phyloP scores from a whole-genome alignment of 2,113 vertebrate genomes.

The Thunnus maccoyii region DNA sequence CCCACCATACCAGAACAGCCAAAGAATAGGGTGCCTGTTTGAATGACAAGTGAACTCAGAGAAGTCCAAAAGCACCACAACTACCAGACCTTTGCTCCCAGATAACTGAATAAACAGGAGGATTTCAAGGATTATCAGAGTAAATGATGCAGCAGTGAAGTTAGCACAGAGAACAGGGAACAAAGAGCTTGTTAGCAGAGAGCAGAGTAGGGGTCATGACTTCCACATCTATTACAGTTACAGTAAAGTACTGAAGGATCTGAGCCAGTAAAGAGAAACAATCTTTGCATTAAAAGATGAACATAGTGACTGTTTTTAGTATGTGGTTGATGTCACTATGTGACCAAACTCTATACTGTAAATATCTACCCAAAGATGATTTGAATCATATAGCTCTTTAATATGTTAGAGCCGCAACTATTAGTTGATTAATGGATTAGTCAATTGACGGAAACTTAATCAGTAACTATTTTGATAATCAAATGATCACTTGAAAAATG shows the following conservation, averaged over 20 bases:
- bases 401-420: background rate
- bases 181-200: conserved; percentile 34
- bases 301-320: too few relatives aligned
- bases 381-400: conserved; percentile 7
- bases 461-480: too few relatives aligned
- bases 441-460: too few relatives aligned
- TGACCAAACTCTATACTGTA: too few relatives aligned
- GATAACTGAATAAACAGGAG: conserved; percentile 25
- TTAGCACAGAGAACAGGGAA: conserved; percentile 15
- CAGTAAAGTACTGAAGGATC: conserved; percentile 27
- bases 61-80: conserved; percentile 16
- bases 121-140: conserved; percentile 25
- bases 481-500: too few relatives aligned
- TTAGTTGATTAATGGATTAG: too few relatives aligned
- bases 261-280: conserved; percentile 28
- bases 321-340: too few relatives aligned
- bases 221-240: conserved; percentile 10
- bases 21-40: background rate
- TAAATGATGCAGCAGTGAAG: conserved; percentile 22
- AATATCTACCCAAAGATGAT: conserved; percentile 3
- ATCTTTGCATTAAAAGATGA: background rate
- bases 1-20: background rate
- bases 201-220: background rate
- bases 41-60: conserved; percentile 7
- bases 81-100: background rate